Evolutionary conservation across 2,888 invertebrate genomes (phyloP).

Genomic region (Platerodrilus igneus): DNA sequence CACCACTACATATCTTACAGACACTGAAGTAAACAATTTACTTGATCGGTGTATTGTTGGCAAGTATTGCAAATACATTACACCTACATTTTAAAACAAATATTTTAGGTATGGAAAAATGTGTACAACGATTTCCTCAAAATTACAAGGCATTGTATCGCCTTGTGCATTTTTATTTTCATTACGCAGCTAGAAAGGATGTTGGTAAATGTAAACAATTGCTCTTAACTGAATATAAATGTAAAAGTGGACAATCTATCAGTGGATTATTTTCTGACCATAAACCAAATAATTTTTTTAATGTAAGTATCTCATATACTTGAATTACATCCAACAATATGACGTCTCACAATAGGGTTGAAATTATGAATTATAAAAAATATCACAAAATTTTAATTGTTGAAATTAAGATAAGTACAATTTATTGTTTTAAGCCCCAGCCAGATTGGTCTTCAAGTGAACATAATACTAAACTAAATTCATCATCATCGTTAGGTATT

Average conservation of each 20-base stretch:
- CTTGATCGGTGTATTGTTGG: conserved; percentile 42
- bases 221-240: conserved; percentile 64
- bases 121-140: conserved; percentile 78
- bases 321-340: not conserved
- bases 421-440: no score
- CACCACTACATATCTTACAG: conserved; percentile 38
- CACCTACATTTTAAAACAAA: conserved; percentile 1
- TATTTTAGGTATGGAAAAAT: conserved; percentile 74
- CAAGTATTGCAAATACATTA: conserved; percentile 20
- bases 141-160: conserved; percentile 92
- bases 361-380: not conserved
- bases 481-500: no score
- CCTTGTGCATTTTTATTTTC: conserved; percentile 77
- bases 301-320: conserved; percentile 52
- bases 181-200: conserved; percentile 62
- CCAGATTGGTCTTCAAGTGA: no score
- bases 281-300: conserved; percentile 83
- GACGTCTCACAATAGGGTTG: not conserved
- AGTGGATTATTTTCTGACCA: conserved; percentile 82
- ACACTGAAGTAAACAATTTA: conserved; percentile 38
- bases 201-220: conserved; percentile 67
- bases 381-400: not conserved
- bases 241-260: conserved; percentile 62
- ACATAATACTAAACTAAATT: no score
- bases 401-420: not conserved